Evolutionary conservation across 2,113 vertebrate species (phyloP).

Genomic region (Oriolus oriolus): DNA sequence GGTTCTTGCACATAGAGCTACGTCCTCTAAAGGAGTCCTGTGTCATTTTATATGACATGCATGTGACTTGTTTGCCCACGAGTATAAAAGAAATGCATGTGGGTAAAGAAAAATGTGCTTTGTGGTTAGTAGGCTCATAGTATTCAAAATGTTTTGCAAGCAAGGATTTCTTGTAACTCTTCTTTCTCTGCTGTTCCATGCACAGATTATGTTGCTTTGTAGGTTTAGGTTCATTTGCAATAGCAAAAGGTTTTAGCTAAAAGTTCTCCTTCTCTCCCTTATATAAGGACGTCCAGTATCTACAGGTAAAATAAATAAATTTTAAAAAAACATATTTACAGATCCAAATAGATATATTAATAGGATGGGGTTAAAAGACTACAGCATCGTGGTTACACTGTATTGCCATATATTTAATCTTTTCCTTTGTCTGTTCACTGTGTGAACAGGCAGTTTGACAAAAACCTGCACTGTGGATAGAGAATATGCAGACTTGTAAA

Average conservation of each 20-base stretch:
- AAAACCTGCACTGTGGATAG: neutral
- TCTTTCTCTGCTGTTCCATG: neutral
- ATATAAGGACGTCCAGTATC: neutral
- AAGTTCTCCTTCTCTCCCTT: neutral
- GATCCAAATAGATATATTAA: neutral
- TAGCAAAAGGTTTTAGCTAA: neutral
- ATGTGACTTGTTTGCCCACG: rapidly evolving
- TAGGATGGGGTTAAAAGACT: neutral
- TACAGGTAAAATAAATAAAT: neutral
- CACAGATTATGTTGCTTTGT: neutral
- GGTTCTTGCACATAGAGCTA: neutral
- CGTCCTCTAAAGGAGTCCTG: neutral
- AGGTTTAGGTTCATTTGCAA: neutral
- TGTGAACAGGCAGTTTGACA: neutral
- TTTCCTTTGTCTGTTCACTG: neutral
- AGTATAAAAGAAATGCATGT: neutral
- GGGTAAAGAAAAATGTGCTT: neutral
- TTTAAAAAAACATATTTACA: rapidly evolving
- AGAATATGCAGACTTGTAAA: neutral
- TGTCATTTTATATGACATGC: neutral
- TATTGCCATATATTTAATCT: neutral
- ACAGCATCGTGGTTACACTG: neutral
- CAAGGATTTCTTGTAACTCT: neutral
- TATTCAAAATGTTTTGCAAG: neutral
- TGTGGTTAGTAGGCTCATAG: neutral